Evolutionary conservation across 2,113 vertebrate genomes (phyloP), one percentile per base, ranked within the genome.

Genomic region (Embiotoca jacksoni): DNA sequence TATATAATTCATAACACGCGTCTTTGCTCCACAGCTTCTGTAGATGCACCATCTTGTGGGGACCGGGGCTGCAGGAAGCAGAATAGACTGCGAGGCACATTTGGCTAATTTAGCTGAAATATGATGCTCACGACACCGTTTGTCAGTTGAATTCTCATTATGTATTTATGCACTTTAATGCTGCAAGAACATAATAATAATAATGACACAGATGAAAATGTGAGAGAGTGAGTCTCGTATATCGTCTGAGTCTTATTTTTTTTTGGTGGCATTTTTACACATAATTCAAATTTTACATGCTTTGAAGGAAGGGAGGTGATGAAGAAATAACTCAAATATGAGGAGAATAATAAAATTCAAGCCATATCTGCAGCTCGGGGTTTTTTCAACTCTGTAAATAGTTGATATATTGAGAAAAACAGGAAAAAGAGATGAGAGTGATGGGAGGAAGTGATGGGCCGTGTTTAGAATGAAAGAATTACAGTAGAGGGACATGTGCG

Each of bases 401-500:
- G 73, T 68, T 83, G 84, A 85, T 89, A 78, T 84, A 84, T 82
- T 49, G 71, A 88, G 79, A 82, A 82, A 89, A 90, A 86, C 84
- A 86, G 83, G 80, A 91, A 85, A 87, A 81, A 77, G 78, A 82
- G 78, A 86, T 80, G 82, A 90, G 78, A 81, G 75, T 57, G 88
- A 88, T 75, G 57, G 53, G 35, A 74, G 54, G 74, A 83, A 72
- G 75, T 79, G 76, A 81, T 81, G 70, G 58, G 16, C 37, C 5
- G 14, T 85, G 72, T 86, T 87, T 66, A 36, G 66, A 85, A 78
- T 71, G 62, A 83, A 54, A 82, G 71, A 87, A 85, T 72, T 84
- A 80, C 79, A 81, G 61, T 72, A 60, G 37, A 15, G 50, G 55
- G 30, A 37, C 15, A 31, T 23, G 23, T 23, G 23, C 23, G 23